Evolutionary conservation across 2,888 invertebrate species (phyloP), one percentile per base, ranked within the genome.

Genomic region (Pyrrhia umbra): DNA sequence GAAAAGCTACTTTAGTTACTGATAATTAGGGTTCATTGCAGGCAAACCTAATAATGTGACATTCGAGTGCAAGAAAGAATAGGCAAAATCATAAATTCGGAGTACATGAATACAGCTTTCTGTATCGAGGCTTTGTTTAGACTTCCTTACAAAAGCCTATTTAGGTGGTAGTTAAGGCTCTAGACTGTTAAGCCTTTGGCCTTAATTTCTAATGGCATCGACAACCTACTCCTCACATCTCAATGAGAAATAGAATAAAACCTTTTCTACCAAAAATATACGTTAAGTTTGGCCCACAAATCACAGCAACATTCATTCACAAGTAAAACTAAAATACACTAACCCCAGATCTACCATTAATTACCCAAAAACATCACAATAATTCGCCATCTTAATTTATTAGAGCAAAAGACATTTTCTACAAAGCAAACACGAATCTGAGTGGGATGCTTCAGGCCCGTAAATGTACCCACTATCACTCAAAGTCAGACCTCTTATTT

Each of bases 401-500:
- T 82, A 80, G 57, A 66, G 70, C 71, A 80, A 82, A 86, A 86
- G 86, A 88, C 87, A 88, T 90, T 90, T 88, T 85, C 85, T 82
- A 79, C 80, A 82, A 82, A 80, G 82, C 83, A 86, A 86, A 86
- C 85, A 84, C 77, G 87, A 88, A 89, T 90, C 86, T 85, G 86
- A 86, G 86, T 81, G 84, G 84, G 87, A 83, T 80, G 81, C 70
- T 68, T 66, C 62, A 54, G 75, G 75, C 79, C 76, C 71, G 80
- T 77, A 84, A 84, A 86, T 85, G 85, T 82, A 55, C 88, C 88
- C 85, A 81, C 91, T 80, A 93, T 93, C 90, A 83, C 84, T 93
- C 93, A 92, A 89, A 79, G 93, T 93, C 93, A 88, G 79, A 78
- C 85, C 83, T 86, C 84, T 88, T 90, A 92, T 93, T 92, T 92